Base-by-base conservation (phyloP, 2,797 vertebrate genomes). In the Hippocampus kuda region DNA sequence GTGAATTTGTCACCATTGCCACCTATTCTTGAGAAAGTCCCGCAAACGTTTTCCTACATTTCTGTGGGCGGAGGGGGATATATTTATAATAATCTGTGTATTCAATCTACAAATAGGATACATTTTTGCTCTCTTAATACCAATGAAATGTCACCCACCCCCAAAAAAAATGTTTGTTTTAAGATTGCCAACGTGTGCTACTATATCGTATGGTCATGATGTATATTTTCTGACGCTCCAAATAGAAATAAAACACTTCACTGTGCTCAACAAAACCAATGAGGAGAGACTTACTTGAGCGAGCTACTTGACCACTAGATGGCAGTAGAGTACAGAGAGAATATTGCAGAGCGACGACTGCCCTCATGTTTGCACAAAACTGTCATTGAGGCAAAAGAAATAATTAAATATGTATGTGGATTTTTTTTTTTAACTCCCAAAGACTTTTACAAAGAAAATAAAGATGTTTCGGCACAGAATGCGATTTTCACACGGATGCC, bases 261-360 rank as follows among this genome's bases (percentile, higher is more conserved):
- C 53, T 54, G 53, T 59, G 15, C 24, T 24, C 61, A 46, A 46
- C 46, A 66, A 53, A 54, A 12, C 46, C 30, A 26, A 51, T 16
- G 18, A 24, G 62, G 18, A 24, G 62, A 64, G 62, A 44, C 63
- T 22, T 22, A 3, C 10, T 15, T 49, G 16, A 18, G 27, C 20
- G n/a, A 24, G 13, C 5, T 48, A 62, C 59, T 22, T 7, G 13
- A 42, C 87, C 89, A 84, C 81, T 79, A 87, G 88, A 80, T 83
- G 86, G 81, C 80, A 80, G 26, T 75, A 66, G 77, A 61, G 79
- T 74, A 80, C 76, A 70, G 66, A 53, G 26, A 73, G 69, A 72
- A 53, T 51, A 44, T 26, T n/a, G 5, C 13, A 9, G 8, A 1
- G 26, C 4, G 42, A 46, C 5, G 1, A 44, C 10, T 20, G 2